Conservation (phyloP, 35 echinoderm and acorn worm species). For the Strongylocentrotus purpuratus region DNA sequence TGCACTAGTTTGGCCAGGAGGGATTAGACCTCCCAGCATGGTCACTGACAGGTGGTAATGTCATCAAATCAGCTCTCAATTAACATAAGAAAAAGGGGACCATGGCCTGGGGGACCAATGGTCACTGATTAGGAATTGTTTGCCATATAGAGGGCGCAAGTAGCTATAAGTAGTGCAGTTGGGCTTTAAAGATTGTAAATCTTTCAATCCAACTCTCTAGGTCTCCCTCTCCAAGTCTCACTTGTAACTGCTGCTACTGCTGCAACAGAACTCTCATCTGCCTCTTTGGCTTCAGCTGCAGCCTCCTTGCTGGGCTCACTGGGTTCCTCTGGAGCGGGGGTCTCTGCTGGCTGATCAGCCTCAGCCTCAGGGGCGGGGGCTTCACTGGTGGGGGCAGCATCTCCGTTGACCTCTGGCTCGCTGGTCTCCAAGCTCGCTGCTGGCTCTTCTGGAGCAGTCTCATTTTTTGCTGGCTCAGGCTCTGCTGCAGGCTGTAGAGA, state of each 20-base stretch:
- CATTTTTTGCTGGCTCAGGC: not conserved
- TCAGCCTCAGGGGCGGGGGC: constrained; percentile 27
- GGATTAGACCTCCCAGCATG: too few relatives aligned
- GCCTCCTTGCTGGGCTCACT: not conserved
- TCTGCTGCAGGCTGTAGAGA: not conserved
- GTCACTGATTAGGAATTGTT: too few relatives aligned
- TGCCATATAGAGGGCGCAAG: too few relatives aligned
- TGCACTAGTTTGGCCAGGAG: too few relatives aligned
- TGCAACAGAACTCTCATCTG: not conserved
- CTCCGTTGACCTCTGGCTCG: constrained; percentile 15
- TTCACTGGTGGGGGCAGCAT: not conserved
- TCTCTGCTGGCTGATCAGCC: constrained; percentile 21
- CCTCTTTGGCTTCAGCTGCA: constrained; percentile 23
- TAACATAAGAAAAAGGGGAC: too few relatives aligned
- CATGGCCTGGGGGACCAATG: too few relatives aligned
- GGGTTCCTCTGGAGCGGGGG: constrained; percentile 39
- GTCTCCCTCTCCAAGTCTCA: not conserved
- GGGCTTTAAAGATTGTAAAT: too few relatives aligned
- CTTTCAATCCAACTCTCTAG: too few relatives aligned
- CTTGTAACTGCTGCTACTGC: not conserved
- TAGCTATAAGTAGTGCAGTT: too few relatives aligned
- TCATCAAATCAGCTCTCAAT: too few relatives aligned
- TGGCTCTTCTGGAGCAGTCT: not conserved
- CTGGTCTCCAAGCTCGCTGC: not conserved
- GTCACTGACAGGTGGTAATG: too few relatives aligned